Evolutionary conservation across 1,140 invertebrate species (phyloP).

Genomic region (Bombus polaris): DNA sequence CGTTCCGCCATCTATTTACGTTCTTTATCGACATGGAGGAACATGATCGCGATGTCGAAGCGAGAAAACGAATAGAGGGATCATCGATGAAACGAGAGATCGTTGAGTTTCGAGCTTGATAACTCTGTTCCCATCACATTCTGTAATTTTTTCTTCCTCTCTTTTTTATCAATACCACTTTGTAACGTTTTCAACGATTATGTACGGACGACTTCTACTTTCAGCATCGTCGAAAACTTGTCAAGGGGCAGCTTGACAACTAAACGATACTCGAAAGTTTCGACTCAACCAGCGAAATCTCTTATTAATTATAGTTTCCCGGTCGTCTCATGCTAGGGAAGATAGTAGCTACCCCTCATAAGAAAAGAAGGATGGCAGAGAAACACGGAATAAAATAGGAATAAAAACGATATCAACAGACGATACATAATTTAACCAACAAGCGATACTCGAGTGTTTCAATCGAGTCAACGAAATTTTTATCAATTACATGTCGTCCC

Average conservation of each 20-base stretch:
- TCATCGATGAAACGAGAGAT: slow-evolving; percentile 47
- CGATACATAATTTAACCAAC: too few species aligned
- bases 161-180: background rate
- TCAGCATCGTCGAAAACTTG: background rate
- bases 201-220: background rate
- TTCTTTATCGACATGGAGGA: slow-evolving; percentile 29
- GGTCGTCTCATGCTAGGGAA: too few species aligned
- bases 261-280: background rate
- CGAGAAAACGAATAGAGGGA: slow-evolving; percentile 21
- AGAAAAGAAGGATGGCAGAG: too few species aligned
- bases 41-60: slow-evolving; percentile 38
- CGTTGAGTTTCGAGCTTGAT: slow-evolving; percentile 21
- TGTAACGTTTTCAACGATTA: background rate
- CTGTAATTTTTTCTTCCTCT: background rate
- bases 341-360: too few species aligned
- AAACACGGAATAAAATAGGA: too few species aligned
- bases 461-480: background rate
- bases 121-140: slow-evolving; percentile 12
- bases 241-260: background rate
- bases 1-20: slow-evolving; percentile 32
- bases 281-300: background rate
- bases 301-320: background rate
- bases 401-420: too few species aligned
- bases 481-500: background rate
- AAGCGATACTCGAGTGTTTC: too few species aligned